These are phyloP conservation scores for Mylabris sibirica DNA, from an alignment of 2,888 invertebrate genomes.

Conservation along the genomic window DNA sequence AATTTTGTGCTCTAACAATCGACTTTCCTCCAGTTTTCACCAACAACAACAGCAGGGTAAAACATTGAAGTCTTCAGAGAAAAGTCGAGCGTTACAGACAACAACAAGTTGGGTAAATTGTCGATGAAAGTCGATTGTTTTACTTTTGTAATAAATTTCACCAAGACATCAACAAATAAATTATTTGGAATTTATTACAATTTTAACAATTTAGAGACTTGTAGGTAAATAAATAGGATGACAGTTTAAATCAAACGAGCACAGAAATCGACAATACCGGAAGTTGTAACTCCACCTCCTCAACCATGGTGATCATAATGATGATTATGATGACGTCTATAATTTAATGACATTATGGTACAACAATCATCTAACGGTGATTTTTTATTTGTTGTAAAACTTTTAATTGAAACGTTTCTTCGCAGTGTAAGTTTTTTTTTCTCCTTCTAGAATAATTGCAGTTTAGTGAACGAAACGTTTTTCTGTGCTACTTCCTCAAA, in stretches of 20 bases:
- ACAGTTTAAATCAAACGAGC: conserved; percentile 24
- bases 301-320: conserved; percentile 25
- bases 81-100: background rate
- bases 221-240: conserved; percentile 13
- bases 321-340: conserved; percentile 19
- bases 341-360: conserved; percentile 26
- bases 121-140: conserved; percentile 19
- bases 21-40: background rate
- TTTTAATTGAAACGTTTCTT: background rate
- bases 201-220: conserved; percentile 19
- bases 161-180: conserved; percentile 18
- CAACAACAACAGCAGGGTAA: background rate
- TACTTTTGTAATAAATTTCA: conserved; percentile 24
- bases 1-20: background rate
- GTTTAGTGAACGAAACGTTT: background rate
- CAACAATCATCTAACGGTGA: conserved; percentile 22
- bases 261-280: conserved; percentile 36
- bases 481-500: background rate
- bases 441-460: no score
- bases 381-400: background rate
- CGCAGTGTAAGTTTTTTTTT: background rate
- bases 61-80: background rate
- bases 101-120: conserved; percentile 1
- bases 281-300: conserved; percentile 38
- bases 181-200: conserved; percentile 24